Conservation (phyloP, 2,797 vertebrate genomes). For the Liasis olivaceus region DNA sequence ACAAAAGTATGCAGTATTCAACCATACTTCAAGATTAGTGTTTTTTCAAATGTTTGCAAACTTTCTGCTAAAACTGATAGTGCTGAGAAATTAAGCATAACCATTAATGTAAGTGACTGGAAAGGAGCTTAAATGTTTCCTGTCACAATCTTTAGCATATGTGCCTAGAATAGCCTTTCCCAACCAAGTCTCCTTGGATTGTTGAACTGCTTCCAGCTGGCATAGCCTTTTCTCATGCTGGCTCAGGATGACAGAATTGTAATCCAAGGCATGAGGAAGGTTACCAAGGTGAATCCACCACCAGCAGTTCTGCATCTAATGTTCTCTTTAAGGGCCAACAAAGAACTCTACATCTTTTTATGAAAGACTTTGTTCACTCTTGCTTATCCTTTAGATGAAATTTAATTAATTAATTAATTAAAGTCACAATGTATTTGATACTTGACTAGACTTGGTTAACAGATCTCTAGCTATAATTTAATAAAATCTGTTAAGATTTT, state of each 20-base stretch:
- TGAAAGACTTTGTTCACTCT: too few species aligned
- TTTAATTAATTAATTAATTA: background rate
- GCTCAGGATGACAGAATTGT: too few species aligned
- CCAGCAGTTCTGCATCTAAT: background rate
- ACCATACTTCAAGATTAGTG: background rate
- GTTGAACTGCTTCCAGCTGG: too few species aligned
- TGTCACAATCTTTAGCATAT: background rate
- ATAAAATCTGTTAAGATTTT: background rate
- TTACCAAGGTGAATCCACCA: background rate
- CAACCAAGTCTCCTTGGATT: too few species aligned
- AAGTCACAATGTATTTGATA: background rate
- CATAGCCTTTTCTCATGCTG: too few species aligned
- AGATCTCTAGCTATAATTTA: background rate
- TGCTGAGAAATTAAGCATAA: slow-evolving; percentile 32
- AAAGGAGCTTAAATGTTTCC: background rate
- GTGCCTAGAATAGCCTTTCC: too few species aligned
- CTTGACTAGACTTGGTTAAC: background rate
- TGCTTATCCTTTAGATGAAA: background rate
- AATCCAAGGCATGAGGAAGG: too few species aligned
- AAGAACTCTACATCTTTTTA: background rate
- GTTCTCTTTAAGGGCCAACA: background rate
- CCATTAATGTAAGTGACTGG: background rate
- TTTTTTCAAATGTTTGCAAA: slow-evolving; percentile 37
- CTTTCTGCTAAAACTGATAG: background rate
- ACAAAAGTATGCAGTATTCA: background rate